phyloP scores from a whole-genome alignment of 2,113 vertebrate genomes.

The Zootoca vivipara region DNA sequence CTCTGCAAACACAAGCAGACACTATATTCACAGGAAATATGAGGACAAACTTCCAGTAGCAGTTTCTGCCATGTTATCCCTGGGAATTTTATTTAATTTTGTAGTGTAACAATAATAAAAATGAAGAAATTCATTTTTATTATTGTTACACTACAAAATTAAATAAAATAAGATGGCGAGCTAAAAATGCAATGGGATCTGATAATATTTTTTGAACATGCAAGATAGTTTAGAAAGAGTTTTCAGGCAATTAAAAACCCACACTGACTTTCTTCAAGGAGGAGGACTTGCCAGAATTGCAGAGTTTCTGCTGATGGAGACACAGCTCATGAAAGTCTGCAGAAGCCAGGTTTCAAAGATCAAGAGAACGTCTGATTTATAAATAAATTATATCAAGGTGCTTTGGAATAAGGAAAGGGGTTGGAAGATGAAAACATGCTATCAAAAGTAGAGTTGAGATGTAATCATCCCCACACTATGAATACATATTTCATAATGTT shows the following conservation, averaged over 20 bases:
- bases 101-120: too few relatives aligned
- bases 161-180: too few relatives aligned
- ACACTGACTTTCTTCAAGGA: constrained; percentile 53
- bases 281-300: constrained; percentile 51
- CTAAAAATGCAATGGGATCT: too few relatives aligned
- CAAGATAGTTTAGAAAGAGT: rapidly evolving
- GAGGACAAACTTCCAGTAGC: too few relatives aligned
- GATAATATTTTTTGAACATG: too few relatives aligned
- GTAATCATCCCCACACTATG: constrained; percentile 46
- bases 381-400: constrained; percentile 61
- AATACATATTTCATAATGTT: constrained; percentile 41
- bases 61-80: too few relatives aligned
- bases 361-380: constrained; percentile 66
- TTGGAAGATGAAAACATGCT: constrained; percentile 47
- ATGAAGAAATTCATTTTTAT: too few relatives aligned
- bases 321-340: not conserved
- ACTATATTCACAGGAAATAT: too few relatives aligned
- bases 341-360: constrained; percentile 40
- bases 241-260: constrained; percentile 71
- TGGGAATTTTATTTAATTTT: too few relatives aligned
- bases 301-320: constrained; percentile 22
- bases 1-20: too few relatives aligned
- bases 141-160: too few relatives aligned
- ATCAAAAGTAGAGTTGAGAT: constrained; percentile 47
- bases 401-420: constrained; percentile 55